These are phyloP conservation scores for Eptatretus burgeri DNA, from an alignment of 2,113 vertebrate species.

Conservation along the genomic window DNA sequence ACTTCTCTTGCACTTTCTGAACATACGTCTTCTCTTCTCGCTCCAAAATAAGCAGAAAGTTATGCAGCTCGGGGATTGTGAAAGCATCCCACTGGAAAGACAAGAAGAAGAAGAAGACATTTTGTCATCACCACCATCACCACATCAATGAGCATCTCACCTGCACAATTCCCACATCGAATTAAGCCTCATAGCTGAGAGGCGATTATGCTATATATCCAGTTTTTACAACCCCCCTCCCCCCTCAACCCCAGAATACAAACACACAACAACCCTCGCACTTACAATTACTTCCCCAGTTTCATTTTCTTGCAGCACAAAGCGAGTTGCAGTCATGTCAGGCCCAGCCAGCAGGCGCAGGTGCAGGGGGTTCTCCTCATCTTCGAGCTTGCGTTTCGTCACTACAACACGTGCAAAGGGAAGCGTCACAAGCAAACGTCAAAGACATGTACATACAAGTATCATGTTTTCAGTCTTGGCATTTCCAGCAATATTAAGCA, in stretches of 20 bases:
- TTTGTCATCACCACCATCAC: not conserved
- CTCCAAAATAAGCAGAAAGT: conserved; percentile 59
- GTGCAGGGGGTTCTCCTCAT: conserved; percentile 41
- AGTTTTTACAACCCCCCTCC: too few species aligned
- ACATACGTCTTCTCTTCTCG: conserved; percentile 65
- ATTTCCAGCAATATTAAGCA: too few species aligned
- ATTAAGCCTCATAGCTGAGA: conserved; percentile 6
- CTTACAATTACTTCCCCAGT: conserved; percentile 76
- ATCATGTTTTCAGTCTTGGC: too few species aligned
- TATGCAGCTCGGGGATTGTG: conserved; percentile 54
- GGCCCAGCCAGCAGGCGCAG: conserved; percentile 56
- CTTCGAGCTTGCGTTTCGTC: conserved; percentile 36
- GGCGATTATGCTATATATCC: too few species aligned
- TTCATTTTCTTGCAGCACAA: conserved; percentile 72
- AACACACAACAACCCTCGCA: conserved; percentile 10
- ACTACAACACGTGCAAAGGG: conserved; percentile 17
- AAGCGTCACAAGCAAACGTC: too few species aligned
- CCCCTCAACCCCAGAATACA: not conserved
- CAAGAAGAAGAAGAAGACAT: not conserved
- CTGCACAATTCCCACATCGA: conserved; percentile 9
- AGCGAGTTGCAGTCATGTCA: conserved; percentile 41
- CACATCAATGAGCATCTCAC: conserved; percentile 10
- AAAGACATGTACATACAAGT: too few species aligned
- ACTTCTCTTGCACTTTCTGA: conserved; percentile 43
- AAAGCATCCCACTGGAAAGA: conserved; percentile 56